A percentile compares a stretch with the other conserved stretches of the same genome.
Evolutionary conservation across 2,888 invertebrate species (phyloP).

Genomic region (Aromia moschata): DNA sequence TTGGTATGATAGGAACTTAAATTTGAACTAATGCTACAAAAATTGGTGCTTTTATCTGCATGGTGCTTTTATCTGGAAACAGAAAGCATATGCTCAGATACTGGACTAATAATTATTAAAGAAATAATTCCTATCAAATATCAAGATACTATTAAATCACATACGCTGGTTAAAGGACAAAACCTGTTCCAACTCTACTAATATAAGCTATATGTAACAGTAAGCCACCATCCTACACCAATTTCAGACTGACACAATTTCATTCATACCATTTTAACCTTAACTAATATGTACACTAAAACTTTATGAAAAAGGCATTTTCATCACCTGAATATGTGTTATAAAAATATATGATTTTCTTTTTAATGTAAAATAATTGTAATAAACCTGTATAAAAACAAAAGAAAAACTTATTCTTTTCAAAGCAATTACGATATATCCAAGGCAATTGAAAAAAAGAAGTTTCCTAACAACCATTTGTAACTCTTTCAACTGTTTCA

Average conservation of each 20-base stretch:
- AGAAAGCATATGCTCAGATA: neutral
- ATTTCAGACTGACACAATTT: constrained; percentile 50
- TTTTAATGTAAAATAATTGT: constrained; percentile 33
- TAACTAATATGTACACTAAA: constrained; percentile 52
- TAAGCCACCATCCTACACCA: constrained; percentile 56
- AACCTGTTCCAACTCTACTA: constrained; percentile 43
- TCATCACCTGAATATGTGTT: constrained; percentile 60
- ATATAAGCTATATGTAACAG: constrained; percentile 33
- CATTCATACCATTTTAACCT: constrained; percentile 42
- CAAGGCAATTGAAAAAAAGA: constrained; percentile 2
- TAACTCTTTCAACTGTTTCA: neutral
- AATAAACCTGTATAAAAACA: constrained; percentile 28
- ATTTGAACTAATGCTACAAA: no score
- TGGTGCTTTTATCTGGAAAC: no score
- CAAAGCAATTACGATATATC: constrained; percentile 9
- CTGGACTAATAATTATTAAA: constrained; percentile 25
- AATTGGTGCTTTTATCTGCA: no score
- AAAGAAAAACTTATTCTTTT: constrained; percentile 23
- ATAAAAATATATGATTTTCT: constrained; percentile 53
- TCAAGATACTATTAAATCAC: constrained; percentile 44
- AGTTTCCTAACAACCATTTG: neutral
- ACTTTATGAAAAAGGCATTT: constrained; percentile 60
- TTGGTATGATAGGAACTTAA: no score
- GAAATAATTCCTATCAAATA: constrained; percentile 15
- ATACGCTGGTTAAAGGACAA: constrained; percentile 46